These are phyloP conservation scores for Torymus aiolomorphi DNA, from an alignment of 2,888 invertebrate genomes.

Conservation along the genomic window DNA sequence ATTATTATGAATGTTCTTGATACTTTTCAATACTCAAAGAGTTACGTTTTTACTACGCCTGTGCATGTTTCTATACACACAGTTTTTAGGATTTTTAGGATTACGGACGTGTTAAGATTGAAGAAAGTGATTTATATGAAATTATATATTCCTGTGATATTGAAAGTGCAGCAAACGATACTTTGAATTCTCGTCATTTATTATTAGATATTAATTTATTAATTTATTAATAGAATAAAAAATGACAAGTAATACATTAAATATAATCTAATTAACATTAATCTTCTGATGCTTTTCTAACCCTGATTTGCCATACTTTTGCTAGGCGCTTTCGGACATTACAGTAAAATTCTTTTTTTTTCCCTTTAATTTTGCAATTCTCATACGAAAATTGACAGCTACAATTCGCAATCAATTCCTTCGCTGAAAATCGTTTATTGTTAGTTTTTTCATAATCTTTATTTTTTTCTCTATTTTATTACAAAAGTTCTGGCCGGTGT, in stretches of 20 bases:
- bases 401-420: constrained; percentile 44
- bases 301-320: constrained; percentile 59
- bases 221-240: constrained; percentile 57
- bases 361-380: constrained; percentile 20
- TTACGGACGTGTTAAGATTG: constrained; percentile 18
- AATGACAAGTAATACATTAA: constrained; percentile 59
- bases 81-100: constrained; percentile 16
- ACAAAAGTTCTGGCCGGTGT: constrained; percentile 54
- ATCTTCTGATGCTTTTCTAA: constrained; percentile 52
- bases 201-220: constrained; percentile 59
- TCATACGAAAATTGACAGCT: constrained; percentile 39
- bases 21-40: constrained; percentile 26
- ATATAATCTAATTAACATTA: constrained; percentile 58
- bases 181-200: constrained; percentile 56
- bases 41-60: background rate
- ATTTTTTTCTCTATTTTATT: constrained; percentile 41
- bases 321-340: constrained; percentile 56
- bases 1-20: constrained; percentile 12
- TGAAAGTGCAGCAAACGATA: constrained; percentile 48
- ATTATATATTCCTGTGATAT: constrained; percentile 56
- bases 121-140: constrained; percentile 43
- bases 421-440: constrained; percentile 41
- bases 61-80: constrained; percentile 10
- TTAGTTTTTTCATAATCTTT: constrained; percentile 38
- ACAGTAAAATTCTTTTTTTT: constrained; percentile 46